Base-by-base conservation (phyloP, 2,113 vertebrate genomes). In the Heterotilapia buettikoferi region DNA sequence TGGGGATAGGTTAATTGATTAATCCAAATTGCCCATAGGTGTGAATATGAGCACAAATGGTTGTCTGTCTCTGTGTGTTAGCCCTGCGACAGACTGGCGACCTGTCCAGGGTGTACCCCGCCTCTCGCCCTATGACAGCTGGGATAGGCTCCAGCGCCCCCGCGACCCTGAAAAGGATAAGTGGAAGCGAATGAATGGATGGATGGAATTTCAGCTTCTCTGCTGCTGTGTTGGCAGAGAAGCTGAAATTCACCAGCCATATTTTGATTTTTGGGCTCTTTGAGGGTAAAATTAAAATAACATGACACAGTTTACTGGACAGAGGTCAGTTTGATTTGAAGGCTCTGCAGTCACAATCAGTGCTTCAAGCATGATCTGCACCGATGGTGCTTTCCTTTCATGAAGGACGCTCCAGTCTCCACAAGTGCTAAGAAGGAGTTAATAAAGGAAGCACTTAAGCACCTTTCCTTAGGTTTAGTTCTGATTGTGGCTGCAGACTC, bases 121-220 rank as follows among this genome's bases (percentile, higher is more conserved):
- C 24, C 24, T 57, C 54, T 16, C 3, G 24, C 24, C 24, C 24
- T 8, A 29, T 57, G 4, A 1, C 56, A 57, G 56, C 24, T 29
- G 24, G 56, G 24, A 57, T 57, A 57, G 24, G 13, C 56, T 14
- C 54, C 24, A 8, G 12, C 0, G 0, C 6, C 53, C 53, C 21
- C 3, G 0, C 0, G 0, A 6, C 10, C 52, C 53, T 54, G 53
- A 4, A 21, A 56, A 56, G 21, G 1, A 24, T 0, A 13, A 56
- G 21, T 0, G 0, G 53, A 56, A 56, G 21, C 21, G 1, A 3
- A 24, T 24, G 10, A 10, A 0, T 21, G 5, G 5, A 5, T 31
- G 52, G 52, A 18, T 47, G 6, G 16, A 61, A 2, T 33, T 33
- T 33, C 57, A 33, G 59, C 59, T 63, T 47, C 7, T 78, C 21